Evolutionary conservation across 2,888 invertebrate genomes (phyloP).

Genomic region (Sinhomidia bicolor): DNA sequence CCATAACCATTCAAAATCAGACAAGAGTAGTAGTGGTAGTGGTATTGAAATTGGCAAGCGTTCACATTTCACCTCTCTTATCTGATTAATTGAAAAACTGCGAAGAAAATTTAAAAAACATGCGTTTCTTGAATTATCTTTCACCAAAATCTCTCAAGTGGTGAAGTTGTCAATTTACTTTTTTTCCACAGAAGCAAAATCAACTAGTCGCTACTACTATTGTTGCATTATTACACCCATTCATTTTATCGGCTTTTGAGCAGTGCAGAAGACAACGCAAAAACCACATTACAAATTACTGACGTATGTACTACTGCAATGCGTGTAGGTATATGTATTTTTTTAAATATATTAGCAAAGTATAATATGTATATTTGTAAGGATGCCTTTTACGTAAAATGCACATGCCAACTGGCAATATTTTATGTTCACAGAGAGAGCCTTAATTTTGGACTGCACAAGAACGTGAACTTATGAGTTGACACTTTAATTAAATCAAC

Average conservation of each 20-base stretch:
- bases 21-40: not conserved
- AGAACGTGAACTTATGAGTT: not conserved
- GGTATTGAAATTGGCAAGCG: conserved; percentile 18
- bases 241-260: conserved; percentile 12
- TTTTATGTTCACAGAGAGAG: not conserved
- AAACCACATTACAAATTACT: conserved; percentile 4
- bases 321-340: too few relatives aligned
- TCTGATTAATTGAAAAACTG: conserved; percentile 67
- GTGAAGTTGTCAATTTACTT: conserved; percentile 40
- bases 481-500: conserved; percentile 23
- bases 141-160: conserved; percentile 45
- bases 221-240: not conserved
- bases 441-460: conserved; percentile 4
- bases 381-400: not conserved
- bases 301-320: not conserved
- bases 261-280: not conserved
- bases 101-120: conserved; percentile 7
- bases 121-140: conserved; percentile 40
- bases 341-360: too few relatives aligned
- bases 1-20: not conserved
- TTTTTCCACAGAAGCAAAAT: not conserved
- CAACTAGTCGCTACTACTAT: not conserved
- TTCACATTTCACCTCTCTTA: conserved; percentile 43
- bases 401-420: conserved; percentile 1
- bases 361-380: not conserved